These are phyloP conservation scores for Drosophila navojoa DNA, from an alignment of 1,140 invertebrate genomes.

Conservation along the genomic window DNA sequence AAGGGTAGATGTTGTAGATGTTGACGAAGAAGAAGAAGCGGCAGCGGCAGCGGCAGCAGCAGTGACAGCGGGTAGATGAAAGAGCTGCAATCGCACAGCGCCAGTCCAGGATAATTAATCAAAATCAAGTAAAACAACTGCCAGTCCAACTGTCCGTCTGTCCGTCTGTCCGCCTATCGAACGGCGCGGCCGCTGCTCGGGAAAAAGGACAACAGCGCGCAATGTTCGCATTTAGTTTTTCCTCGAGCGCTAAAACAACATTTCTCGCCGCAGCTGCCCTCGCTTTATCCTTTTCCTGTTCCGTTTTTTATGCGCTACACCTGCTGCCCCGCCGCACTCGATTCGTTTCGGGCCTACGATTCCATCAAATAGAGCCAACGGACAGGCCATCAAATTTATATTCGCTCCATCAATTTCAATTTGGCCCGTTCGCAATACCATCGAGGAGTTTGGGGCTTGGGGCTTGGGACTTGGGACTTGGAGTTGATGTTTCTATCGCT, in stretches of 20 bases:
- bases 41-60: slow-evolving; percentile 10
- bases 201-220: slow-evolving; percentile 53
- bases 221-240: slow-evolving; percentile 53
- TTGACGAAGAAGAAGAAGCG: background rate
- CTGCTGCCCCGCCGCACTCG: slow-evolving; percentile 51
- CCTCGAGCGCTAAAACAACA: slow-evolving; percentile 38
- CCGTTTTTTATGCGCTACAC: slow-evolving; percentile 56
- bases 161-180: slow-evolving; percentile 11
- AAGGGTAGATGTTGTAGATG: slow-evolving; percentile 10
- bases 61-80: slow-evolving; percentile 58
- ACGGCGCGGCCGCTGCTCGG: background rate
- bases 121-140: slow-evolving; percentile 80
- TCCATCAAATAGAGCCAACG: slow-evolving; percentile 38
- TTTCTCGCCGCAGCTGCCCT: slow-evolving; percentile 29
- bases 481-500: slow-evolving; percentile 68
- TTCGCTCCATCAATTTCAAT: slow-evolving; percentile 78
- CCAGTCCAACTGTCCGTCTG: slow-evolving; percentile 54
- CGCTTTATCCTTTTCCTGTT: slow-evolving; percentile 56
- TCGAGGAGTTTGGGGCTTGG: slow-evolving; percentile 9
- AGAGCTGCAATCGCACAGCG: slow-evolving; percentile 53
- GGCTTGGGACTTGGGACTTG: slow-evolving; percentile 5
- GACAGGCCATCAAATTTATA: slow-evolving; percentile 67
- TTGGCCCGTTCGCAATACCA: slow-evolving; percentile 37
- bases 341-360: background rate
- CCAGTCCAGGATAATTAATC: slow-evolving; percentile 74